Base-by-base conservation (phyloP, 2,797 vertebrate species). In the Danionella dracula region DNA sequence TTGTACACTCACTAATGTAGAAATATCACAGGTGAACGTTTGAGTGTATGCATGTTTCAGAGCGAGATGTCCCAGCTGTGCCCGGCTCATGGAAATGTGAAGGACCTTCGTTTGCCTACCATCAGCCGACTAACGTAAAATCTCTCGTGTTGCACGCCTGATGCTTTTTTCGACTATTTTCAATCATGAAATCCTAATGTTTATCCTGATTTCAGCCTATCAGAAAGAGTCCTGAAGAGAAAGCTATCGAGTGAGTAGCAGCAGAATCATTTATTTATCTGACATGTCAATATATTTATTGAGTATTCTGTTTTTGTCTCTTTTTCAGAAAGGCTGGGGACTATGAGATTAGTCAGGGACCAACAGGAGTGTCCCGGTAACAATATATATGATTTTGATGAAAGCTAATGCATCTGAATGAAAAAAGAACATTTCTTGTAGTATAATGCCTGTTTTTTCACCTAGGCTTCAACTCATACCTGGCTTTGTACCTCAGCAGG, bases 401-500 rank as follows among this genome's bases (percentile, higher is more conserved):
- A n/a, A n/a, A n/a, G n/a, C n/a, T n/a, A n/a, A n/a, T n/a, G n/a
- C n/a, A n/a, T n/a, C n/a, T n/a, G n/a, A n/a, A n/a, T n/a, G n/a
- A n/a, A n/a, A n/a, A n/a, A n/a, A n/a, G n/a, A n/a, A n/a, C n/a
- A n/a, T n/a, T n/a, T n/a, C n/a, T n/a, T n/a, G n/a, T n/a, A n/a
- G n/a, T n/a, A n/a, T n/a, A n/a, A n/a, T n/a, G n/a, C n/a, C n/a
- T n/a, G 45, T 76, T 11, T 51, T 60, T 70, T 4, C 42, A 5
- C 59, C 45, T 71, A 93, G 96, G 74, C 81, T 98, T 58, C 73
- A 68, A 59, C 87, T 98, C 66, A 76, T 89, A 81, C 92, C 92
- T 46, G 87, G 82, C 19, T 97, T 97, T 76, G 81, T 99, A 62
- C 78, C 88, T 10, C 58, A 79, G 1, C 83, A 90, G 44, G 89